Base-by-base conservation (phyloP, 2,888 invertebrate species). In the Hypercompe scribonia region DNA sequence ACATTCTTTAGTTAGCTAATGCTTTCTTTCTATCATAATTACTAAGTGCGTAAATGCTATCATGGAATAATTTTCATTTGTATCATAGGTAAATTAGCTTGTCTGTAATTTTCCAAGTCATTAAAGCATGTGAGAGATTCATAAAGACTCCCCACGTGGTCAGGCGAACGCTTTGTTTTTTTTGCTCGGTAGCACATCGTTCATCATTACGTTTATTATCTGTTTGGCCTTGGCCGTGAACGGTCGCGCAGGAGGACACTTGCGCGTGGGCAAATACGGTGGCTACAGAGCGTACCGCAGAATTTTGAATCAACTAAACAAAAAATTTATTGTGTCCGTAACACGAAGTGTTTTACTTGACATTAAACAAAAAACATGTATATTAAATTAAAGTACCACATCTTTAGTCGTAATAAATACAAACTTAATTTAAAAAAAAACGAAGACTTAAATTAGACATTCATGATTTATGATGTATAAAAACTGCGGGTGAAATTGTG, bases 141-240 rank as follows among this genome's bases (percentile, higher is more conserved):
- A 89, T 90, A 91, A 91, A 91, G 92, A 88, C 91, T 90, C 90
- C 90, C 91, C 94, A 94, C 94, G 93, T 94, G 94, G 93, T 84
- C 83, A 86, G 83, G 90, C 74, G 77, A 89, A 89, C 90, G 86
- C 88, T 87, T 89, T 88, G 84, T 15, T 61, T 84, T 78, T 91
- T 92, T 92, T 91, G 89, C 88, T 87, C 89, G 87, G 90, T 87
- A 90, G 92, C 93, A 93, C 92, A 89, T 92, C 92, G 91, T 92
- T 91, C 91, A 90, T 94, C 93, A 94, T 93, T 90, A 91, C 91
- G 90, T 93, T 93, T 92, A 94, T 94, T 94, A 92, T 93, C 90
- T 90, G 86, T 88, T 90, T 92, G 95, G 92, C 95, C 95, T 95
- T 95, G 95, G 92, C 95, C 94, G 93, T 95, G 95, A 95, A 94